These are phyloP conservation scores for Xanthia togata DNA, from an alignment of 2,888 invertebrate species.

Conservation along the genomic window DNA sequence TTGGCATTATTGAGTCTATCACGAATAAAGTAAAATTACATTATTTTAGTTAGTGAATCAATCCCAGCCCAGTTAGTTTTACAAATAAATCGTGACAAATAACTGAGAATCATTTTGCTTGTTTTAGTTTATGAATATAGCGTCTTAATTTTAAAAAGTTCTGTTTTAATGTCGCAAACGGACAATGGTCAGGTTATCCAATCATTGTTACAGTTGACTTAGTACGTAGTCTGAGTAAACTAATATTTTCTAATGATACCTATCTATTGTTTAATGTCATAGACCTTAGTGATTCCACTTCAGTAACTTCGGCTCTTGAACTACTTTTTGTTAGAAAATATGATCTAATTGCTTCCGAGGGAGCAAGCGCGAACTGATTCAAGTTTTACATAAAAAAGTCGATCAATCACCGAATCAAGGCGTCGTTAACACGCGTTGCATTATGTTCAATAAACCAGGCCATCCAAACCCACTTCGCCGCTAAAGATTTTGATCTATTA, in stretches of 20 bases:
- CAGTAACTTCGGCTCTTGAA: slow-evolving; percentile 48
- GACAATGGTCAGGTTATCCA: slow-evolving; percentile 33
- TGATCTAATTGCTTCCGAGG: slow-evolving; percentile 80
- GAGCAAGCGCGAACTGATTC: slow-evolving; percentile 81
- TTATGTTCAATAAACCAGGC: slow-evolving; percentile 86
- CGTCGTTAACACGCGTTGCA: slow-evolving; percentile 87
- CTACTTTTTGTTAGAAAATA: slow-evolving; percentile 64
- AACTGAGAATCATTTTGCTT: neutral
- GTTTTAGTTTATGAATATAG: neutral
- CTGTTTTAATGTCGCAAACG: neutral
- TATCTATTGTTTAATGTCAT: slow-evolving; percentile 57
- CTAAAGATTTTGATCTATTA: slow-evolving; percentile 89
- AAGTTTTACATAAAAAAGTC: slow-evolving; percentile 81
- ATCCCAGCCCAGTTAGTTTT: neutral
- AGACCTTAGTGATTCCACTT: slow-evolving; percentile 56
- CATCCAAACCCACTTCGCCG: slow-evolving; percentile 82
- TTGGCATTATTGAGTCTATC: slow-evolving; percentile 32
- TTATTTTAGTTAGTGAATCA: slow-evolving; percentile 11
- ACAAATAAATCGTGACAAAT: neutral
- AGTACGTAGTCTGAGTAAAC: slow-evolving; percentile 25
- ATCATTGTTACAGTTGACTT: slow-evolving; percentile 35
- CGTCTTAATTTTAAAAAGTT: neutral
- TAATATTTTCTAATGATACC: slow-evolving; percentile 38
- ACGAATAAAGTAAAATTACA: neutral
- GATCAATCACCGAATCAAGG: slow-evolving; percentile 88